These are phyloP conservation scores for Drosophila mayaguana DNA, from an alignment of 2,888 invertebrate genomes.

Conservation along the genomic window DNA sequence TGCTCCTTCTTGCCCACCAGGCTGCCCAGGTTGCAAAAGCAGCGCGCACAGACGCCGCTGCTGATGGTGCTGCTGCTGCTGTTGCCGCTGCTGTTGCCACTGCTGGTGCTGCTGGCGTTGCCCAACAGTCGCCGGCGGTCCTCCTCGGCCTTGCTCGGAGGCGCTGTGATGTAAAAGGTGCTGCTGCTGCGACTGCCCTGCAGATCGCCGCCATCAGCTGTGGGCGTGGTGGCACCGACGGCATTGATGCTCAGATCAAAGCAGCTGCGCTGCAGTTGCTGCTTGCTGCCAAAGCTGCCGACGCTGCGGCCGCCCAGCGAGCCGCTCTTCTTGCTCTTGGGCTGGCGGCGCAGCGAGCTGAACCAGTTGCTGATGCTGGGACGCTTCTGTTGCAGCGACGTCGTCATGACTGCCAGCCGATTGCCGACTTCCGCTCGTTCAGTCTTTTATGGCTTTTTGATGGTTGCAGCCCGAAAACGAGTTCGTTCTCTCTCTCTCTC, in stretches of 20 bases:
- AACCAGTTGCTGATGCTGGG: slow-evolving; percentile 93
- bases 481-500: background rate
- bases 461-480: slow-evolving; percentile 29
- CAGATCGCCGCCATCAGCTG: background rate
- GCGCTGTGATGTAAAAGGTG: slow-evolving; percentile 80
- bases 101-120: slow-evolving; percentile 42
- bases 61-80: slow-evolving; percentile 62
- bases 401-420: slow-evolving; percentile 57
- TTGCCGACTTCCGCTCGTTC: slow-evolving; percentile 54
- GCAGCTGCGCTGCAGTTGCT: slow-evolving; percentile 84
- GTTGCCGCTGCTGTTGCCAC: slow-evolving; percentile 13
- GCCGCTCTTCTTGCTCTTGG: slow-evolving; percentile 83
- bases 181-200: slow-evolving; percentile 67
- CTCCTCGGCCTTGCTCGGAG: slow-evolving; percentile 39
- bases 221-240: slow-evolving; percentile 14
- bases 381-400: slow-evolving; percentile 87
- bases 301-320: slow-evolving; percentile 48
- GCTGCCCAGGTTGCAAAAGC: slow-evolving; percentile 78
- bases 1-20: slow-evolving; percentile 14
- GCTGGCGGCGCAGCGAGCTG: slow-evolving; percentile 89
- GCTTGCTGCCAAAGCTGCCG: slow-evolving; percentile 74
- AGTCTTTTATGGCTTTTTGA: slow-evolving; percentile 31
- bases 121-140: slow-evolving; percentile 55
- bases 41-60: slow-evolving; percentile 80
- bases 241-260: slow-evolving; percentile 77